These are phyloP conservation scores for Eulemur macaco DNA, from an alignment of 2,113 vertebrate species.

Conservation along the genomic window DNA sequence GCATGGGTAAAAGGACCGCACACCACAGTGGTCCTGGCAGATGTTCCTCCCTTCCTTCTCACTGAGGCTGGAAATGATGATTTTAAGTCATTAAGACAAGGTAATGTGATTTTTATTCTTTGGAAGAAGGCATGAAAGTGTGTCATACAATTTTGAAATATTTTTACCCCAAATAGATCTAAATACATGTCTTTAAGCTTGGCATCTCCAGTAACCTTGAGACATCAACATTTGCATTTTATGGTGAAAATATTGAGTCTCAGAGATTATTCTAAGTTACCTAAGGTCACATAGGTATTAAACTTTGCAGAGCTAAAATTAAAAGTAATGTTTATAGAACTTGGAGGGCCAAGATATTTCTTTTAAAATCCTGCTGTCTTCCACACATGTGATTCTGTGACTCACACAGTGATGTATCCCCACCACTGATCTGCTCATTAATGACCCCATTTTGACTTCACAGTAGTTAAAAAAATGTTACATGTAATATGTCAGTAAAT, in stretches of 20 bases:
- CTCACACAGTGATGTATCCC: background rate
- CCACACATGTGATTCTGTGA: background rate
- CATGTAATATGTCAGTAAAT: background rate
- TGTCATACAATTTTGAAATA: background rate
- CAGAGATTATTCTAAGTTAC: background rate
- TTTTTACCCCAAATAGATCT: background rate
- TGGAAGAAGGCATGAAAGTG: background rate
- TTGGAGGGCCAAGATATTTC: background rate
- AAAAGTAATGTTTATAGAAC: background rate
- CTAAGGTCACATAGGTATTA: background rate
- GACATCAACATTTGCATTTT: slow-evolving; percentile 15
- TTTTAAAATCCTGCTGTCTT: background rate
- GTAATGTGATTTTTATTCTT: background rate
- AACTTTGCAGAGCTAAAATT: slow-evolving; percentile 12
- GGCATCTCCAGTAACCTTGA: background rate
- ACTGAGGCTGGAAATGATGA: background rate
- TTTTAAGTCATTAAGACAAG: background rate
- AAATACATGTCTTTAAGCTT: background rate
- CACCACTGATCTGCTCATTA: background rate
- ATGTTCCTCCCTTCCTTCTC: background rate
- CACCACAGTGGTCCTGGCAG: background rate
- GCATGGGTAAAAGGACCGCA: background rate
- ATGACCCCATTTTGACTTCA: background rate
- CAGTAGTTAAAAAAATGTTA: background rate
- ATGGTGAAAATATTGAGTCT: background rate